A percentile compares a stretch with the other conserved stretches of the same genome.
phyloP scores from a whole-genome alignment of 2,888 invertebrate species.

The Conomelus anceps region DNA sequence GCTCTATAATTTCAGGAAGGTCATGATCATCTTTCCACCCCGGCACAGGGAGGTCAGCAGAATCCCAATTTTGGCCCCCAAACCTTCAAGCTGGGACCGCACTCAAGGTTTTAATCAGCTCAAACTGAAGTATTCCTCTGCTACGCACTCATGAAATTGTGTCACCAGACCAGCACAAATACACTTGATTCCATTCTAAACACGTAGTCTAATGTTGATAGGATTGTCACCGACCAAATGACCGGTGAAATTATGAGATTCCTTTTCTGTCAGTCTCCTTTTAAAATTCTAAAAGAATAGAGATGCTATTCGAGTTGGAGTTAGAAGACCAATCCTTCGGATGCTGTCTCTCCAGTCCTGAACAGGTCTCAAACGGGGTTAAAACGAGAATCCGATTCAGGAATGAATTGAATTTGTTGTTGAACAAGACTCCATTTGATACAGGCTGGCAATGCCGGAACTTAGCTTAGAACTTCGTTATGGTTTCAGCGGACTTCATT shows the following conservation, averaged over 20 bases:
- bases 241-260: neutral
- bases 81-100: no score
- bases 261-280: neutral
- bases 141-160: neutral
- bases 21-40: no score
- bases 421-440: neutral
- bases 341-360: neutral
- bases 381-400: neutral
- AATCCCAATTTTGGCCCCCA: no score
- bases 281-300: neutral
- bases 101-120: no score
- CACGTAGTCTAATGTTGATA: neutral
- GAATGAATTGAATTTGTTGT: neutral
- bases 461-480: neutral
- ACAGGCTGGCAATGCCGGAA: neutral
- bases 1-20: no score
- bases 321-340: neutral
- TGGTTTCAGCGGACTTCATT: neutral
- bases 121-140: neutral
- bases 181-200: neutral
- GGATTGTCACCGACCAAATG: neutral
- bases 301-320: neutral
- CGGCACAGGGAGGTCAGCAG: no score
- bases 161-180: neutral
- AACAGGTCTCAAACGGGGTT: neutral